These are phyloP conservation scores for Sus scrofa DNA, from an alignment of 2,113 vertebrate species.

Conservation along the genomic window DNA sequence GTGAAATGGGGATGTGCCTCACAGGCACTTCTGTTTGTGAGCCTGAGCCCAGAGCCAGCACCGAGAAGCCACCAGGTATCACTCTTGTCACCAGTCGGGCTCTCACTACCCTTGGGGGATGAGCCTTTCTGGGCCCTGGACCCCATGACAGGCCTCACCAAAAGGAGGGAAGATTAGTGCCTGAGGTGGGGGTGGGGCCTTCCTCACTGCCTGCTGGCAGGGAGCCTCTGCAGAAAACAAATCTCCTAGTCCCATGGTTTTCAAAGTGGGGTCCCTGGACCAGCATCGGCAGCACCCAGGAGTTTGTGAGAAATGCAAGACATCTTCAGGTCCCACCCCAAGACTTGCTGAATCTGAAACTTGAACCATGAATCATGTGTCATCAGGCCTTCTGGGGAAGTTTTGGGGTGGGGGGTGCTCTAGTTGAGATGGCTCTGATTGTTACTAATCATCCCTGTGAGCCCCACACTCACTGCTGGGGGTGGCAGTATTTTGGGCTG, in stretches of 20 bases:
- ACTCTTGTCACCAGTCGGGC: not conserved
- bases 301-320: not conserved
- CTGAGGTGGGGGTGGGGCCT: not conserved
- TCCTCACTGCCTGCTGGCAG: not conserved
- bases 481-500: not conserved
- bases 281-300: not conserved
- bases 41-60: not conserved
- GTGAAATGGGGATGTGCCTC: not conserved
- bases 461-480: not conserved
- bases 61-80: not conserved
- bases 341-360: not conserved
- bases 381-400: not conserved
- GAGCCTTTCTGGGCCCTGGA: not conserved
- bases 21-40: not conserved
- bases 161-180: not conserved
- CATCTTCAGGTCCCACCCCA: not conserved
- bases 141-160: not conserved
- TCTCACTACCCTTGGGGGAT: not conserved
- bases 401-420: not conserved
- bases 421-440: not conserved
- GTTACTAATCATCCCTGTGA: too few relatives aligned
- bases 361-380: too few relatives aligned
- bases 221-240: not conserved
- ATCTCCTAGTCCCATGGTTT: not conserved
- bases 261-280: not conserved